phyloP scores from a whole-genome alignment of 2,113 vertebrate genomes.

The Picathartes gymnocephalus region DNA sequence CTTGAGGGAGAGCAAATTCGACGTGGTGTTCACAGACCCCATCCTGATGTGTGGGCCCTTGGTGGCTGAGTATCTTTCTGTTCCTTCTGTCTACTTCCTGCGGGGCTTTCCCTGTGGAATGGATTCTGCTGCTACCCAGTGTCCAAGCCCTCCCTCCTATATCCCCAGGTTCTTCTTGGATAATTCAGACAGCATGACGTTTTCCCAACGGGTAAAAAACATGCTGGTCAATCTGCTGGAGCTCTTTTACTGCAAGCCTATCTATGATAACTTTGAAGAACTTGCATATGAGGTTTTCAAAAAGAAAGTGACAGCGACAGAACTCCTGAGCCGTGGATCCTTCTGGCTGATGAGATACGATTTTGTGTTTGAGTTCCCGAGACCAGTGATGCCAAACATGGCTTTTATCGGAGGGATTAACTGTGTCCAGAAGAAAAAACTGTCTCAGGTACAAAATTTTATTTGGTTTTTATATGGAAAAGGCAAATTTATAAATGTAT shows the following conservation, averaged over 20 bases:
- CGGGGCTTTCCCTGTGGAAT: constrained; percentile 68
- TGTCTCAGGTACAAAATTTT: not conserved
- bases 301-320: constrained; percentile 55
- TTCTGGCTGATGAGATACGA: constrained; percentile 85
- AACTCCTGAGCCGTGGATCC: constrained; percentile 69
- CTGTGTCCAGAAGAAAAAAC: constrained; percentile 1
- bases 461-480: not conserved
- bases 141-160: constrained; percentile 79
- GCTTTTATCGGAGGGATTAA: constrained; percentile 70
- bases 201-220: constrained; percentile 79
- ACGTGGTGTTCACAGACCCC: constrained; percentile 77
- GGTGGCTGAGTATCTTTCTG: constrained; percentile 70
- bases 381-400: constrained; percentile 85
- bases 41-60: constrained; percentile 76
- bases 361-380: constrained; percentile 81
- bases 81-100: constrained; percentile 81
- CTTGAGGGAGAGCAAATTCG: constrained; percentile 63
- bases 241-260: not conserved
- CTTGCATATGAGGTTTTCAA: constrained; percentile 66
- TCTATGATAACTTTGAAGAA: constrained; percentile 41
- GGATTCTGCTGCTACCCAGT: constrained; percentile 71
- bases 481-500: not conserved
- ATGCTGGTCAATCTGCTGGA: constrained; percentile 37
- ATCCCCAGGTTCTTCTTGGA: constrained; percentile 65
- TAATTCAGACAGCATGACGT: constrained; percentile 76